A percentile compares a stretch with the other conserved stretches of the same genome.
Evolutionary conservation across 2,797 vertebrate species (phyloP).

Genomic region (Urosaurus nigricauda): DNA sequence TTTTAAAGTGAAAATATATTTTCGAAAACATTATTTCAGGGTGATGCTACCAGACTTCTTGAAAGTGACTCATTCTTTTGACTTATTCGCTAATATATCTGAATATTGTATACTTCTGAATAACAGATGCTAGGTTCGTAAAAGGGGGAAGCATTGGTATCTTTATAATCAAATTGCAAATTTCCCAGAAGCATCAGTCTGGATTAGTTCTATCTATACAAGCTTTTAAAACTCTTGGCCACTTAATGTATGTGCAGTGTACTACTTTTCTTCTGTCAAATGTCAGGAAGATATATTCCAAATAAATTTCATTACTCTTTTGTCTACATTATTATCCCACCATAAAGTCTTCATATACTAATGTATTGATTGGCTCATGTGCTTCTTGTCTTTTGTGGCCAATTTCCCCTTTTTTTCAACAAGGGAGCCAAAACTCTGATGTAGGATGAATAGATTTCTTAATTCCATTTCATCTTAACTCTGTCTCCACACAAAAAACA

Average conservation of each 20-base stretch:
- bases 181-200: not conserved
- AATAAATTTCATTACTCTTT: not conserved
- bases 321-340: not conserved
- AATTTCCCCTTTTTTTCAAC: not conserved
- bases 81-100: not conserved
- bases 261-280: no score
- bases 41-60: not conserved
- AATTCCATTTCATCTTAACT: not conserved
- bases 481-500: not conserved
- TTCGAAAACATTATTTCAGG: not conserved
- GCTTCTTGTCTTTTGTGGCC: not conserved
- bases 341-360: not conserved
- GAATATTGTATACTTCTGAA: not conserved
- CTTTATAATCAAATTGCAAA: not conserved
- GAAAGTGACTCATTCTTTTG: conserved; percentile 4
- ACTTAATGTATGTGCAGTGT: no score
- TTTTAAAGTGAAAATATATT: not conserved
- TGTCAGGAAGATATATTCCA: not conserved
- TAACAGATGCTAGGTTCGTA: not conserved
- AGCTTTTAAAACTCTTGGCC: not conserved
- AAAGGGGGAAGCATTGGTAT: not conserved
- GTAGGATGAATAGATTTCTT: not conserved
- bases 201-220: no score
- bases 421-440: not conserved
- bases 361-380: not conserved